Base-by-base conservation (phyloP, 2,113 vertebrate genomes). In the Scomber japonicus region DNA sequence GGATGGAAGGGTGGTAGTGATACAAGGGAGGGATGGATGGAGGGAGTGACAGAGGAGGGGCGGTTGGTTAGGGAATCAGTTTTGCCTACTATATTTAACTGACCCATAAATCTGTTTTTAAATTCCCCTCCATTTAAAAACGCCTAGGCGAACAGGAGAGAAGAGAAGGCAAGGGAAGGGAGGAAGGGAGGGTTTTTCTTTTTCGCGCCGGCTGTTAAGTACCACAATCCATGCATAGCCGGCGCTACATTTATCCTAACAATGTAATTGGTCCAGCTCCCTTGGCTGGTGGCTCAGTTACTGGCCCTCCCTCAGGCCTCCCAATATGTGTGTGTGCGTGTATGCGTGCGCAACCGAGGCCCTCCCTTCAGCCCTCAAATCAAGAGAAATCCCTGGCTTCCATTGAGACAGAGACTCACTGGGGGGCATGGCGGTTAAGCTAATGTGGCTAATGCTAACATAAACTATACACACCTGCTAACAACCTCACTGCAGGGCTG, bases 51-150 rank as follows among this genome's bases (percentile, higher is more conserved):
- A 12, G 81, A 93, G 88, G 92, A 91, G 90, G 90, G 90, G 84
- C 51, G 82, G 84, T 88, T 86, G 93, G 91, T 91, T 92, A 85
- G 91, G 90, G 93, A 94, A 95, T 94, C 94, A 94, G 93, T 91
- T 94, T 91, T 92, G 93, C 93, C 89, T 95, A 94, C 95, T 96
- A 96, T 96, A 95, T 96, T 95, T 96, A 96, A 95, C 95, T 95
- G 95, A 95, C 95, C 95, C 95, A 96, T 95, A 95, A 96, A 96
- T 96, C 95, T 96, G 95, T 95, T 96, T 95, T 95, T 94, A 94
- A 95, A 96, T 95, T 95, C 93, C 90, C 90, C 94, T 94, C 92
- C 93, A 93, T 95, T 95, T 94, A 93, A 95, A 90, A 94, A 94
- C 89, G 93, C 91, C 91, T 88, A 91, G 93, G 92, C 90, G 86